Base-by-base conservation (phyloP, 2,797 vertebrate genomes). In the Ceryle rudis region DNA sequence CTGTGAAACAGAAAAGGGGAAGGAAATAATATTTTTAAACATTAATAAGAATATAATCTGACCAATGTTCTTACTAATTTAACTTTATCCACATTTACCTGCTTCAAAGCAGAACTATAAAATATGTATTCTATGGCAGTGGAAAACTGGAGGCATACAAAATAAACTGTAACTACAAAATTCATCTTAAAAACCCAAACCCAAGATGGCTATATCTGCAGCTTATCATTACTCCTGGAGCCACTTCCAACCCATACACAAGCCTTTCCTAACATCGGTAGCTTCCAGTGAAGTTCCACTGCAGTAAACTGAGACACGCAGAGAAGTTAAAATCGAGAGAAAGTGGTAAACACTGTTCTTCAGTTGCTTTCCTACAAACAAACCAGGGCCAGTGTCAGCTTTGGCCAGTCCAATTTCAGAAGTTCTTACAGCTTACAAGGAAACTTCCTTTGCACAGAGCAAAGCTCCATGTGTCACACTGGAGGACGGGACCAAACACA, bases 381-480 rank as follows among this genome's bases (percentile, higher is more conserved):
- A 80, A 37, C 35, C 75, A 71, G 42, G 62, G 13, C 58, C 66
- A 75, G 47, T 29, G 55, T 51, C n/a, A 69, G 39, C 26, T 77
- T 35, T 86, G 66, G n/a, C 37, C 15, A 2, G 52, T 26, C 39
- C 44, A 6, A n/a, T 44, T 83, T 33, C 58, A 75, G 60, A 69
- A 92, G 21, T n/a, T 75, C 37, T 11, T 23, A 23, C 17, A 14
- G 66, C 19, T 86, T 17, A 20, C 25, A 55, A 42, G 42, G 81
- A 52, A 77, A 58, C 3, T 65, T 88, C 22, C 77, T 49, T 2
- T 9, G 62, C 5, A 2, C n/a, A 35, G 42, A 55, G 70, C 54
- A 41, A 49, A 29, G 80, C 37, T 66, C 61, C 2, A 1, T 15
- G 65, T 3, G 8, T 35, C 73, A 83, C 1, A 0, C 51, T 31